Percentiles rank a stretch among this genome's conserved stretches.
Conservation (phyloP, 2,113 vertebrate species). For the Malurus cyaneus region DNA sequence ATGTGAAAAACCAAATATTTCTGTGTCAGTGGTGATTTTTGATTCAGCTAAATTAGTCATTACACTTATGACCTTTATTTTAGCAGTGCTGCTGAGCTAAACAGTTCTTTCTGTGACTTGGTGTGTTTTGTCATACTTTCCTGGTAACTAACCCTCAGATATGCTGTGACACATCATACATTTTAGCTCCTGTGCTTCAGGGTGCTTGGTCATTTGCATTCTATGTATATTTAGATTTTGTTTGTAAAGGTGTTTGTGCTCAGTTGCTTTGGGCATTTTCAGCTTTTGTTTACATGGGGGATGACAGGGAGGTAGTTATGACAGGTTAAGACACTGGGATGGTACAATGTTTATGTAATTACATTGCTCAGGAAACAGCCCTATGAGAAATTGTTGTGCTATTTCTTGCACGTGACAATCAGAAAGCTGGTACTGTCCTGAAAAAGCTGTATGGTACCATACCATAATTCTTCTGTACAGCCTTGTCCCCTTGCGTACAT, state of each 20-base stretch:
- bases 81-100: not conserved
- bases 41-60: not conserved
- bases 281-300: not conserved
- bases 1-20: not conserved
- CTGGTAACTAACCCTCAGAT: not conserved
- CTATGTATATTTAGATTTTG: not conserved
- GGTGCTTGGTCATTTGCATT: conserved; percentile 15
- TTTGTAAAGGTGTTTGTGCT: not conserved
- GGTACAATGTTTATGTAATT: not conserved
- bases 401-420: not conserved
- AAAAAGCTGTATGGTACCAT: not conserved
- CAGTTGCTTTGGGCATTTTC: conserved; percentile 35
- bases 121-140: not conserved
- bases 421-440: not conserved
- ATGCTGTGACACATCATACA: not conserved
- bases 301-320: not conserved
- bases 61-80: not conserved
- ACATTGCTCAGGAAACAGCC: not conserved
- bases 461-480: not conserved
- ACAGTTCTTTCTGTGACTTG: not conserved
- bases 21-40: not conserved
- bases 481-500: not conserved
- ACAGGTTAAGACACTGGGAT: not conserved
- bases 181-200: conserved; percentile 9
- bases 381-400: not conserved